These are phyloP conservation scores for Pterocles orientalis DNA, from an alignment of 2,113 vertebrate species.

Conservation along the genomic window DNA sequence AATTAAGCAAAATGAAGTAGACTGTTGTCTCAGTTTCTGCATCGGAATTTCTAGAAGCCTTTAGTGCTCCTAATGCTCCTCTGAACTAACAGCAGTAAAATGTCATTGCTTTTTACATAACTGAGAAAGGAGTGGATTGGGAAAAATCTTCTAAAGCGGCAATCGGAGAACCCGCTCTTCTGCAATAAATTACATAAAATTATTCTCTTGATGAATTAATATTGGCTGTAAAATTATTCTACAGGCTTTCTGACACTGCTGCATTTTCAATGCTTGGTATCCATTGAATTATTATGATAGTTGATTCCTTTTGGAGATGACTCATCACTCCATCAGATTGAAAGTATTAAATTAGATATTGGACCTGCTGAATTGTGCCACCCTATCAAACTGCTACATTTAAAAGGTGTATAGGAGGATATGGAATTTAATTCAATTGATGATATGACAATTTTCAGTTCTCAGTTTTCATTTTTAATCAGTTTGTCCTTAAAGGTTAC, in stretches of 20 bases:
- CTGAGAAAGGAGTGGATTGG: background rate
- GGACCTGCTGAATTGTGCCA: conserved; percentile 13
- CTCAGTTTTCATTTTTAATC: conserved; percentile 14
- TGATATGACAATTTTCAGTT: conserved; percentile 1
- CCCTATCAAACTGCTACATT: background rate
- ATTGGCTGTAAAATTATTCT: conserved; percentile 16
- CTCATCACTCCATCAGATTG: conserved; percentile 26
- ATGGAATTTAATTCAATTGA: background rate
- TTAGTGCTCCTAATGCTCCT: background rate
- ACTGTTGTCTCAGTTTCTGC: background rate
- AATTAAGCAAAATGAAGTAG: background rate
- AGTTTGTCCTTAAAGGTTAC: background rate
- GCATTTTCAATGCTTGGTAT: conserved; percentile 25
- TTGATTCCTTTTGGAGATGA: conserved; percentile 47
- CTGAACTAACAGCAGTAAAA: background rate
- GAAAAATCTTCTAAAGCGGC: background rate
- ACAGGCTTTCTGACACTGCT: conserved; percentile 7
- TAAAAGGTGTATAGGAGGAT: background rate
- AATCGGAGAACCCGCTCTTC: background rate
- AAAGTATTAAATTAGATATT: conserved; percentile 59
- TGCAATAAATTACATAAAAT: background rate
- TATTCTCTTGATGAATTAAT: conserved; percentile 25
- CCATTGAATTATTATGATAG: conserved; percentile 34
- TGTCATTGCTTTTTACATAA: background rate
- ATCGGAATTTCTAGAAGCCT: background rate